Evolutionary conservation across 2,888 invertebrate species (phyloP), one percentile per base, ranked within the genome.

Genomic region (Dasysyrphus albostriatus): DNA sequence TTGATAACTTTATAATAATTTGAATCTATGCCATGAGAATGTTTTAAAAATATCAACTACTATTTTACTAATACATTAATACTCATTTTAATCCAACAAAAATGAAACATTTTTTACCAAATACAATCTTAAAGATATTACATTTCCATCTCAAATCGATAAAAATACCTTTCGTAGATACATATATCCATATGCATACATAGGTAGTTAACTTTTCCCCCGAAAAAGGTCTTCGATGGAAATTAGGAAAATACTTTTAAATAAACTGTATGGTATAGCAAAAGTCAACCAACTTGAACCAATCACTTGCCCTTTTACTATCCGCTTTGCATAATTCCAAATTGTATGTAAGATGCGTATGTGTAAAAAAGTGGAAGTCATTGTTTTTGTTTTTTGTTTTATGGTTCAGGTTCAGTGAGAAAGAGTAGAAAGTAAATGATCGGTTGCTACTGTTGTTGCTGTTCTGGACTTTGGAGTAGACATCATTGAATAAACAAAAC

Each of bases 381-480:
- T 47, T 12, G 10, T 34, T 34, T 37, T 51, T n/a, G n/a, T 24
- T 34, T 34, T 37, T 51, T n/a, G n/a, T 24, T 49, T 54, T 39
- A 54, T 39, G 39, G 39, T 39, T 69, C 54, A 69, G 69, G 24
- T 39, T 69, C 54, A 69, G 69, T 42, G 49, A 37, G 24, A 49
- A 69, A 54, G 37, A 54, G 24, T 69, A 69, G 69, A 69, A 69
- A 69, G 69, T 69, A 54, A 24, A 54, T 54, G 54, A 69, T 39
- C 4, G 19, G 54, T n/a, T 29, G 8, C 16, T n/a, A n/a, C n/a
- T 34, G 32, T 56, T 56, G 2, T 56, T 14, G 67, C 34, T 34
- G 12, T 47, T 65, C 47, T 39, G 59, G 59, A 42, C 10, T 47
- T 16, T 19, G 19, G 6, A 34, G 12, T 24, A 6, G 6, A 0